Conservation (phyloP, 2,797 vertebrate genomes). For the Pelodytes ibericus region DNA sequence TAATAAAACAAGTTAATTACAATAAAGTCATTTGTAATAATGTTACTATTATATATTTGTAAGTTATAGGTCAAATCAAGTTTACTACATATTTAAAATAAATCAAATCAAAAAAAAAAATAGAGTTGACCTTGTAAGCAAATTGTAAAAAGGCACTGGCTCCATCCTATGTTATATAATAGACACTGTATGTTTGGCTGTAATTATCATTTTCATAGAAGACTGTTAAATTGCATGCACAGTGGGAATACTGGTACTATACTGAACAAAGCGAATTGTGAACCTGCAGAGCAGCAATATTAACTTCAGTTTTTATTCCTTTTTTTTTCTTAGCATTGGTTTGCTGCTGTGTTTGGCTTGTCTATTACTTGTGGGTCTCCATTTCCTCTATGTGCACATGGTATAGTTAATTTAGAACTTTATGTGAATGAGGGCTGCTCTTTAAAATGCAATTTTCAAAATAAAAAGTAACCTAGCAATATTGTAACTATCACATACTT, state of each 20-base stretch:
- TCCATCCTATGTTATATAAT: too few relatives aligned
- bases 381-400: not conserved
- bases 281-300: conserved; percentile 43
- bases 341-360: conserved; percentile 34
- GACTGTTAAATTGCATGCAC: conserved; percentile 42
- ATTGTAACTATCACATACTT: too few relatives aligned
- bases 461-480: too few relatives aligned
- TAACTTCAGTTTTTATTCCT: conserved; percentile 45
- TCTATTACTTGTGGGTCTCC: conserved; percentile 32
- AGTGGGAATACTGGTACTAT: conserved; percentile 38
- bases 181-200: not conserved
- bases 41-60: too few relatives aligned
- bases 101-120: too few relatives aligned
- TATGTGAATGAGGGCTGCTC: not conserved
- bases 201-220: conserved; percentile 22
- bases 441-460: not conserved
- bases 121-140: too few relatives aligned
- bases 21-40: too few relatives aligned
- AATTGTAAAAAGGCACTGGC: too few relatives aligned
- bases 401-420: conserved; percentile 13
- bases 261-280: conserved; percentile 17
- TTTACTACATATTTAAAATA: too few relatives aligned
- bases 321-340: conserved; percentile 41
- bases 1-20: too few relatives aligned
- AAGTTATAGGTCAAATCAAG: too few relatives aligned